Evolutionary conservation across 92 coral and sea anemone species (phyloP).

Genomic region (Epizoanthus stellaris): DNA sequence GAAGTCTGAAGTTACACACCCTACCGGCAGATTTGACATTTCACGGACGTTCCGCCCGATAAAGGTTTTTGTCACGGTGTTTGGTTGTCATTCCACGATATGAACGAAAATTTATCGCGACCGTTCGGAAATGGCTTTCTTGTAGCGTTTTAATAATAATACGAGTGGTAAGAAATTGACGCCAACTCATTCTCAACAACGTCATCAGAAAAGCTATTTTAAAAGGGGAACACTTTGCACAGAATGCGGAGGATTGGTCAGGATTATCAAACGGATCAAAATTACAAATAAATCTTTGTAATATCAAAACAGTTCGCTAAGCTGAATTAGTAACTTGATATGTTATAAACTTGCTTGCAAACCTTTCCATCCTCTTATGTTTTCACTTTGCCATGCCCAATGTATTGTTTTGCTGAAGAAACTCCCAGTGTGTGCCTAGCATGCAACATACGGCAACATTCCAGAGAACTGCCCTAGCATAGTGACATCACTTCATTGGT

Average conservation of each 20-base stretch:
- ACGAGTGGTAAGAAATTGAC: background rate
- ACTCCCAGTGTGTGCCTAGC: too few species aligned
- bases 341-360: too few species aligned
- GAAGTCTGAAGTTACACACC: constrained; percentile 25
- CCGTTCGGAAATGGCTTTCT: background rate
- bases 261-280: background rate
- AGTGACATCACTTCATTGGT: background rate
- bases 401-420: too few species aligned
- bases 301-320: too few species aligned
- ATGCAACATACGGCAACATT: too few species aligned
- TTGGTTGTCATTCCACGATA: background rate
- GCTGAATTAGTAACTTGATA: too few species aligned
- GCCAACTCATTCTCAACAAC: background rate
- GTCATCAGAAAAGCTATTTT: background rate
- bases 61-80: constrained; percentile 10
- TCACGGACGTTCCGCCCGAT: constrained; percentile 20
- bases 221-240: background rate
- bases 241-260: background rate
- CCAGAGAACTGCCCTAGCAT: background rate
- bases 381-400: too few species aligned
- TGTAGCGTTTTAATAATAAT: background rate
- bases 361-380: too few species aligned
- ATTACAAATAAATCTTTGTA: constrained; percentile 1
- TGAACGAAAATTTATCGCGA: background rate
- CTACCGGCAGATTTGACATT: background rate